Evolutionary conservation across 2,888 invertebrate species (phyloP).

Genomic region (Ichneumon xanthorius): DNA sequence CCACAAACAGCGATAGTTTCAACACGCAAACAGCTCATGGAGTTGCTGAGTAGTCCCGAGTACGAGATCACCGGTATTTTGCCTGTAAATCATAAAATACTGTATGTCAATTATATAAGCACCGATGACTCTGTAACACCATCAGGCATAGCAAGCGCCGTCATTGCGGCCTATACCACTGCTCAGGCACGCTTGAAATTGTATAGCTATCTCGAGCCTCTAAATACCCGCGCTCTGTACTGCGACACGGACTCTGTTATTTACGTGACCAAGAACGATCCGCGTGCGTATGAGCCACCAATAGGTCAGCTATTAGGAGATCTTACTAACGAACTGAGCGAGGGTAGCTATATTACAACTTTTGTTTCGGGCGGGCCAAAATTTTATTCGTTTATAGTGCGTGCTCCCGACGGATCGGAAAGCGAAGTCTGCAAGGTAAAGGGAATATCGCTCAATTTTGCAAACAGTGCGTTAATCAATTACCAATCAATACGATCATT

Average conservation of each 20-base stretch:
- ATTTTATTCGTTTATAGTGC: too few relatives aligned
- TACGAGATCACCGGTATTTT: slow-evolving; percentile 65
- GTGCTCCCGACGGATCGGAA: too few relatives aligned
- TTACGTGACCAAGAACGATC: slow-evolving; percentile 64
- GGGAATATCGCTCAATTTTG: slow-evolving; percentile 62
- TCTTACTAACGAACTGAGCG: slow-evolving; percentile 81
- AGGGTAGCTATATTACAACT: too few relatives aligned
- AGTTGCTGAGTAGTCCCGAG: slow-evolving; percentile 65
- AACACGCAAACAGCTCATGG: slow-evolving; percentile 50
- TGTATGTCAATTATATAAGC: too few relatives aligned
- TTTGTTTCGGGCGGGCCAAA: too few relatives aligned
- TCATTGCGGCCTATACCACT: too few relatives aligned
- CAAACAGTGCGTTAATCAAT: too few relatives aligned
- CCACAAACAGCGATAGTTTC: slow-evolving; percentile 67
- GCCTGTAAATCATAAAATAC: too few relatives aligned
- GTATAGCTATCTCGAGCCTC: slow-evolving; percentile 76
- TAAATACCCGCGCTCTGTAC: slow-evolving; percentile 78
- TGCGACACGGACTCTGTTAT: slow-evolving; percentile 81
- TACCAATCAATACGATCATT: too few relatives aligned
- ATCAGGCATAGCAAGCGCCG: too few relatives aligned
- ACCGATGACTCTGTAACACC: too few relatives aligned
- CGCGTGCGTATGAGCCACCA: slow-evolving; percentile 66
- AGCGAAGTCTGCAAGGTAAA: slow-evolving; percentile 58
- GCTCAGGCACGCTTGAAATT: slow-evolving; percentile 76
- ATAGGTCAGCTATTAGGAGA: slow-evolving; percentile 77